A percentile compares a stretch with the other conserved stretches of the same genome.
Conservation (phyloP, 2,888 invertebrate genomes). For the Melanchra persicariae region DNA sequence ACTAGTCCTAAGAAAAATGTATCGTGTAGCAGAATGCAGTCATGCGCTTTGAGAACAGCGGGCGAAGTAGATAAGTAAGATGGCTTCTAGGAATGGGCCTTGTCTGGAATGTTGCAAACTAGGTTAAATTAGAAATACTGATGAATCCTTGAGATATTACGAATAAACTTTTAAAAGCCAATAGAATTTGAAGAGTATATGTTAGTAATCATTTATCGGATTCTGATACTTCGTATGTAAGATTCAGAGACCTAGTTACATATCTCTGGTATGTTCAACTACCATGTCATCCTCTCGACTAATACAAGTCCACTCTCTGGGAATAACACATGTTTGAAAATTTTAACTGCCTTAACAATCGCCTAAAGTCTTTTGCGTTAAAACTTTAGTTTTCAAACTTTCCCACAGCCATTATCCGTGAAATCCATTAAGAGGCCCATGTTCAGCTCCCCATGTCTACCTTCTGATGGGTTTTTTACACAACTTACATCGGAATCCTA, state of each 20-base stretch:
- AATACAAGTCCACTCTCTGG: too few species aligned
- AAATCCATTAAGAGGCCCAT: conserved; percentile 16
- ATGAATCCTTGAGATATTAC: background rate
- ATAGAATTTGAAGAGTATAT: background rate
- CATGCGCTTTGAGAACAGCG: background rate
- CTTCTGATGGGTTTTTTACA: background rate
- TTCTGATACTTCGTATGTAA: too few species aligned
- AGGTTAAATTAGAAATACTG: conserved; percentile 13
- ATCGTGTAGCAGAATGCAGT: conserved; percentile 23
- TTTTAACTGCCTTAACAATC: background rate
- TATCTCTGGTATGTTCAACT: too few species aligned
- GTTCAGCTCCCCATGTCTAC: background rate
- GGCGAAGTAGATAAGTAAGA: background rate
- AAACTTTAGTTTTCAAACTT: background rate
- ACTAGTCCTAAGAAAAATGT: conserved; percentile 12
- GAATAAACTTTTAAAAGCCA: background rate
- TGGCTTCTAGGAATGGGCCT: conserved; percentile 2
- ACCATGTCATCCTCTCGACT: too few species aligned
- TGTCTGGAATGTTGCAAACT: background rate
- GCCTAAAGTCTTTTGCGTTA: too few species aligned
- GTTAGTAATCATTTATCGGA: background rate
- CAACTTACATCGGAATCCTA: conserved; percentile 14
- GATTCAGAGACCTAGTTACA: too few species aligned
- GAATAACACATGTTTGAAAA: too few species aligned
- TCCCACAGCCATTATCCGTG: conserved; percentile 12